Evolutionary conservation across 2,797 vertebrate species (phyloP).

Genomic region (Myotis pilosus): DNA sequence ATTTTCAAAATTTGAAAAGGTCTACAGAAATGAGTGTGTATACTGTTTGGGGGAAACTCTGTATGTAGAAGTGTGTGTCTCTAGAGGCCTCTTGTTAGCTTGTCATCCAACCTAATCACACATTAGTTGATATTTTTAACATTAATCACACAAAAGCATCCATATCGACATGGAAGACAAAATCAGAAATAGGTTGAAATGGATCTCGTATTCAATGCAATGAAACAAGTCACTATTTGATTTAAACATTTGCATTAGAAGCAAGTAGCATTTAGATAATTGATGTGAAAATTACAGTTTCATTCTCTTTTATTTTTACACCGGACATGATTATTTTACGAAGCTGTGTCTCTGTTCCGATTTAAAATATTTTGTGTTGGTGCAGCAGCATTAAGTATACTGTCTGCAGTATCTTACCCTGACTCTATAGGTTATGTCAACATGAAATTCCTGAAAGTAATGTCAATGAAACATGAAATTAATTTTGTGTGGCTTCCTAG

Average conservation of each 20-base stretch:
- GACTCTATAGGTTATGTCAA: slow-evolving; percentile 59
- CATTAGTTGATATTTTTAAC: background rate
- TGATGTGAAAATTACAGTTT: slow-evolving; percentile 23
- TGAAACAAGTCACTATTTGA: background rate
- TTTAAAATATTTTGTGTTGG: slow-evolving; percentile 42
- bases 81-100: background rate
- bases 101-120: background rate
- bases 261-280: background rate
- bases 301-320: background rate
- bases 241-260: slow-evolving; percentile 27
- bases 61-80: background rate
- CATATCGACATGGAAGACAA: background rate
- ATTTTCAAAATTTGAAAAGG: too few species aligned
- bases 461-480: slow-evolving; percentile 69
- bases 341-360: background rate
- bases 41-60: too few species aligned
- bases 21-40: too few species aligned
- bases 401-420: slow-evolving; percentile 51
- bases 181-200: background rate
- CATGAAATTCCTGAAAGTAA: slow-evolving; percentile 70
- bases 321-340: background rate
- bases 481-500: slow-evolving; percentile 66
- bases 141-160: background rate
- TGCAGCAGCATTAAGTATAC: slow-evolving; percentile 42
- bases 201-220: background rate